phyloP scores from a whole-genome alignment of 2,888 invertebrate genomes.

The Euzophera pinguis region DNA sequence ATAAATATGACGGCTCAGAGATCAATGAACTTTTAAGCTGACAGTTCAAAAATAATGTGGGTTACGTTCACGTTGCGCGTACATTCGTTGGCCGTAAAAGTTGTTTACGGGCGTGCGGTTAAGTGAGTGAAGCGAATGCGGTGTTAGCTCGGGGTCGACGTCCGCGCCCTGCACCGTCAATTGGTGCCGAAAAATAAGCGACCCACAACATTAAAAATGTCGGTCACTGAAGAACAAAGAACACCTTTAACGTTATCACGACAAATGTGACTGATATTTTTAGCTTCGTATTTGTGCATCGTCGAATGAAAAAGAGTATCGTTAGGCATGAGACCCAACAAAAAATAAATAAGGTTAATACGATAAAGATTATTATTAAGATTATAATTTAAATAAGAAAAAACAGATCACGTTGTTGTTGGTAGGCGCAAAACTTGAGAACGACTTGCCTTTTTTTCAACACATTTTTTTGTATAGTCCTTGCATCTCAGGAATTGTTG shows the following conservation, averaged over 20 bases:
- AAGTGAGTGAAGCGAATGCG: slow-evolving; percentile 26
- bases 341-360: too few species aligned
- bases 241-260: slow-evolving; percentile 29
- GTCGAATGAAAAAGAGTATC: too few species aligned
- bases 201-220: slow-evolving; percentile 71
- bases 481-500: too few species aligned
- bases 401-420: too few species aligned
- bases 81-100: slow-evolving; percentile 76
- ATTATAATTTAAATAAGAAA: too few species aligned
- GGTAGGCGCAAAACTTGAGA: too few species aligned
- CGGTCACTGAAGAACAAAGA: slow-evolving; percentile 70
- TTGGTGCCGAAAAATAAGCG: slow-evolving; percentile 75
- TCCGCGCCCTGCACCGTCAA: slow-evolving; percentile 61
- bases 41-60: slow-evolving; percentile 79
- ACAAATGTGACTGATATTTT: slow-evolving; percentile 23
- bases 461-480: too few species aligned
- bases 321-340: too few species aligned
- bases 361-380: too few species aligned
- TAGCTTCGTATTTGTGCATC: too few species aligned
- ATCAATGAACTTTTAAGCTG: slow-evolving; percentile 74
- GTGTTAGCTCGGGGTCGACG: slow-evolving; percentile 53
- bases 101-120: slow-evolving; percentile 60
- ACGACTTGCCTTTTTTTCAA: too few species aligned
- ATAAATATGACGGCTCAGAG: slow-evolving; percentile 67
- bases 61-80: slow-evolving; percentile 78